A percentile compares a stretch with the other conserved stretches of the same genome.
Conservation (phyloP, 2,888 invertebrate genomes). For the Acrobasis suavella region DNA sequence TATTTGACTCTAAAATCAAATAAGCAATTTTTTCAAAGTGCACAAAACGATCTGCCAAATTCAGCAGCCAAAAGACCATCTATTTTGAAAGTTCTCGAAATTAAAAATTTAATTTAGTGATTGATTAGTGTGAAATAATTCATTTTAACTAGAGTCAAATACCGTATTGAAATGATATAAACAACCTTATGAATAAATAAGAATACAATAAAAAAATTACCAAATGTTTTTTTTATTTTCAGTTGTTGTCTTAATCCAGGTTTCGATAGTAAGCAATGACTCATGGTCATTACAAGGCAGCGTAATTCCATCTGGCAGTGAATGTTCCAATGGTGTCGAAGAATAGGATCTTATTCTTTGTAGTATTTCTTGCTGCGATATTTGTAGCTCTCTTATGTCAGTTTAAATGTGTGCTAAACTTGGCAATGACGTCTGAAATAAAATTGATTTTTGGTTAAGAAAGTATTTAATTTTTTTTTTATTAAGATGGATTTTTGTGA, state of each 20-base stretch:
- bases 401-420: background rate
- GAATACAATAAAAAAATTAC: background rate
- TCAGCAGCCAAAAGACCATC: too few species aligned
- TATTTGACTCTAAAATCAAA: too few species aligned
- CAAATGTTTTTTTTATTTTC: background rate
- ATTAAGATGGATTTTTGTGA: too few species aligned
- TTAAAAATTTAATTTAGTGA: too few species aligned
- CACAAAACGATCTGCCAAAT: too few species aligned
- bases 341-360: background rate
- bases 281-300: background rate
- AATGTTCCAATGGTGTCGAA: background rate
- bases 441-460: too few species aligned
- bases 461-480: too few species aligned
- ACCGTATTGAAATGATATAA: background rate
- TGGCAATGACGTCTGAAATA: background rate
- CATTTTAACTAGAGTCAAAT: too few species aligned
- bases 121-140: too few species aligned
- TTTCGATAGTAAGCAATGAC: background rate
- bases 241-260: background rate
- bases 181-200: background rate
- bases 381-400: background rate
- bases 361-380: background rate
- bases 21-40: too few species aligned
- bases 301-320: background rate
- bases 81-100: too few species aligned